Percentiles rank a stretch among this genome's conserved stretches.
Evolutionary conservation across 2,888 invertebrate genomes (phyloP).

Genomic region (Cephus rjabovi): DNA sequence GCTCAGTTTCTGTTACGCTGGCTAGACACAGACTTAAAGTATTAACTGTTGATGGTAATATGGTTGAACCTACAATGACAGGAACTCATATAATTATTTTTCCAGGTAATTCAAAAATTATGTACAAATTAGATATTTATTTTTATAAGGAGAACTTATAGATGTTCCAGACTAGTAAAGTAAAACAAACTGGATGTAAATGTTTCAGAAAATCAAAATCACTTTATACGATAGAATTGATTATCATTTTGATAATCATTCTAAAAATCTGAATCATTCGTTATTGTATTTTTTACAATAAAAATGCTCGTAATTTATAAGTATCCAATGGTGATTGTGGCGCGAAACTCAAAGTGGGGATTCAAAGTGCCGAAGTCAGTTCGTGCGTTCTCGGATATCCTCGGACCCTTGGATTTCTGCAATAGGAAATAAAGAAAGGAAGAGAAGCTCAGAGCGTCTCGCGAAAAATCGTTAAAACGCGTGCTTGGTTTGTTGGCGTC

Average conservation of each 20-base stretch:
- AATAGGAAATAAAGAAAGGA: constrained; percentile 49
- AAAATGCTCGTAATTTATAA: background rate
- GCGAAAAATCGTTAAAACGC: constrained; percentile 56
- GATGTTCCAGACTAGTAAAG: background rate
- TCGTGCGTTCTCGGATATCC: constrained; percentile 51
- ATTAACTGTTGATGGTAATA: constrained; percentile 69
- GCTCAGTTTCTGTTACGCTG: constrained; percentile 68
- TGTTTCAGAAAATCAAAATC: background rate
- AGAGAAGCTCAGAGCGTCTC: constrained; percentile 35
- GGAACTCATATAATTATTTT: constrained; percentile 64
- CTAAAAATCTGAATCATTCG: background rate
- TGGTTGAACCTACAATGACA: constrained; percentile 66
- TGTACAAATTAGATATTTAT: background rate
- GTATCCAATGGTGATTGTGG: background rate
- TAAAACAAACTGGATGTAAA: background rate
- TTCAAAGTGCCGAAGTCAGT: constrained; percentile 17
- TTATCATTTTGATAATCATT: background rate
- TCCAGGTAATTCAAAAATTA: constrained; percentile 66
- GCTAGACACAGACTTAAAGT: constrained; percentile 69
- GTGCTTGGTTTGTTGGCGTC: constrained; percentile 22
- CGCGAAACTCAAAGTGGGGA: background rate
- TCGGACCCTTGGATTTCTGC: constrained; percentile 40
- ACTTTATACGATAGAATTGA: background rate
- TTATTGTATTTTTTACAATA: background rate
- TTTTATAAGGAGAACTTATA: background rate